These are phyloP conservation scores for Chironex yamaguchii DNA, from an alignment of 30 jellyfish, hydroid and myxozoan species.

Conservation along the genomic window DNA sequence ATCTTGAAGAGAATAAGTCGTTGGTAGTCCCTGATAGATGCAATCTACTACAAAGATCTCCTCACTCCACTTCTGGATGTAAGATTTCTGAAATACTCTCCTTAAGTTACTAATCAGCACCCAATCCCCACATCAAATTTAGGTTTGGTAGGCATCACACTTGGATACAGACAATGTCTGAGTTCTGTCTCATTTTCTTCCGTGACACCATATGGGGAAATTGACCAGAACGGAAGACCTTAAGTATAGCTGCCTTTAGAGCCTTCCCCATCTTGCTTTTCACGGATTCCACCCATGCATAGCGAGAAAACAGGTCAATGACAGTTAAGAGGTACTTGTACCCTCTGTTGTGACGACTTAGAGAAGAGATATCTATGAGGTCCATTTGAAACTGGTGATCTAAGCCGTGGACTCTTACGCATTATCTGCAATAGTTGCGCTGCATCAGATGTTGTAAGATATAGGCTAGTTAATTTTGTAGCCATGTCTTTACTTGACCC, in stretches of 20 bases:
- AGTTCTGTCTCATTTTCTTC: background rate
- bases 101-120: constrained; percentile 27
- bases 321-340: constrained; percentile 16
- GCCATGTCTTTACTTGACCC: constrained; percentile 22
- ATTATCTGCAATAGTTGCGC: constrained; percentile 13
- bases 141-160: background rate
- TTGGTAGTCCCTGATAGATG: background rate
- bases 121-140: constrained; percentile 1
- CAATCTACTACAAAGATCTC: no score
- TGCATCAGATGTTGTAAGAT: constrained; percentile 39
- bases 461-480: constrained; percentile 13
- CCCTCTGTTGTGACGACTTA: constrained; percentile 27
- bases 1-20: constrained; percentile 30
- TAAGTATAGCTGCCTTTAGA: background rate
- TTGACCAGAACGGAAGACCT: constrained; percentile 34
- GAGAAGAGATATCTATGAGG: constrained; percentile 30
- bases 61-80: constrained; percentile 21
- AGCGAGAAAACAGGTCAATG: constrained; percentile 57
- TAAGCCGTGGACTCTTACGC: constrained; percentile 30
- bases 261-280: background rate
- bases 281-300: constrained; percentile 29
- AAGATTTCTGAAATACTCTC: constrained; percentile 56
- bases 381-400: constrained; percentile 58
- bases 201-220: constrained; percentile 44
- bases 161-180: constrained; percentile 8